Conservation (phyloP, 2,113 vertebrate genomes). For the Gasterosteus aculeatus region DNA sequence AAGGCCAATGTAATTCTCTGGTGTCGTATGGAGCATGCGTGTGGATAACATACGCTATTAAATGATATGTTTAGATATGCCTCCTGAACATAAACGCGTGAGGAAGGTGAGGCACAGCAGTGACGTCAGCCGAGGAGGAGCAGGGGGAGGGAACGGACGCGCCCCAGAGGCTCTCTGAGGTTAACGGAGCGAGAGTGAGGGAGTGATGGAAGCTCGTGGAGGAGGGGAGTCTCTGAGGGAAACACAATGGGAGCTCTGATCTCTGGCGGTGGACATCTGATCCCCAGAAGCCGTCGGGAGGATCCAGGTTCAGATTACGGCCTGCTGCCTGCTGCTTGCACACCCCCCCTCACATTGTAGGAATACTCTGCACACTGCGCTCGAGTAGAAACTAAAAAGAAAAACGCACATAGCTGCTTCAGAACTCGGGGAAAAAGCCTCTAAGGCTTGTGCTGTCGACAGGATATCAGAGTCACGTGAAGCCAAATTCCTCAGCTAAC, state of each 20-base stretch:
- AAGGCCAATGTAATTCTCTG: neutral
- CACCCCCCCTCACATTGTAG: slow-evolving; percentile 6
- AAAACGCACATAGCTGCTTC: neutral
- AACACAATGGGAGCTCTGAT: slow-evolving; percentile 79
- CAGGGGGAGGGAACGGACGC: neutral
- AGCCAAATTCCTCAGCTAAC: neutral
- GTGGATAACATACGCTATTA: neutral
- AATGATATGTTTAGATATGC: neutral
- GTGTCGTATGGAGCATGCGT: neutral
- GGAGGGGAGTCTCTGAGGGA: slow-evolving; percentile 63
- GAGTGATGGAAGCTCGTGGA: slow-evolving; percentile 46
- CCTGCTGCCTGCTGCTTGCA: slow-evolving; percentile 60
- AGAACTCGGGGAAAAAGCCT: slow-evolving; percentile 8
- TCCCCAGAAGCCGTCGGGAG: slow-evolving; percentile 62
- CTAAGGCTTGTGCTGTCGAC: neutral
- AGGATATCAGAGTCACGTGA: neutral
- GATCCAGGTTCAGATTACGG: slow-evolving; percentile 71
- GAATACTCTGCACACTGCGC: neutral
- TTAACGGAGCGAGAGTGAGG: slow-evolving; percentile 45
- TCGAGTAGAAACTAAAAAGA: slow-evolving; percentile 15
- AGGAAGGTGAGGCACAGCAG: slow-evolving; percentile 50
- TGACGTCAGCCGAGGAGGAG: slow-evolving; percentile 57
- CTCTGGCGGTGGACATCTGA: slow-evolving; percentile 77
- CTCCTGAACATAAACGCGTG: slow-evolving; percentile 27
- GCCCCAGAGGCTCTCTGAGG: slow-evolving; percentile 7